These are phyloP conservation scores for Coregonus sp. DNA, from an alignment of 2,797 vertebrate genomes.

Conservation along the genomic window DNA sequence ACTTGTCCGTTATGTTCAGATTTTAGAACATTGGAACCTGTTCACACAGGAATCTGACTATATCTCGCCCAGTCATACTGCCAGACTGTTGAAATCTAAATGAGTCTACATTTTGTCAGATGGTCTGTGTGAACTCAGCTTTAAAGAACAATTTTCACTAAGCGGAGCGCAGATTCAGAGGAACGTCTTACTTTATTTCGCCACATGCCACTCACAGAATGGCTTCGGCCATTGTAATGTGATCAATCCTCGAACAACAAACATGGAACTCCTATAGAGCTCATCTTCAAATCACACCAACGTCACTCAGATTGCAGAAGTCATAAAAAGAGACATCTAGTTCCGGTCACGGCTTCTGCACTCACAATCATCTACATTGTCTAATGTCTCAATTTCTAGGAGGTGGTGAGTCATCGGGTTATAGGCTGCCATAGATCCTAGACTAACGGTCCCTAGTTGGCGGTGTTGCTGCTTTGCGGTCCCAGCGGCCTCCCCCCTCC, in stretches of 20 bases:
- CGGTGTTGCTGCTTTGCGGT: no score
- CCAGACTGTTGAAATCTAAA: not conserved
- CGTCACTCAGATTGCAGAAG: slow-evolving; percentile 47
- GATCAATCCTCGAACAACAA: no score
- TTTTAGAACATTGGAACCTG: not conserved
- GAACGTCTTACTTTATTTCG: not conserved
- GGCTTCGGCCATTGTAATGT: no score
- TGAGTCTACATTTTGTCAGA: not conserved
- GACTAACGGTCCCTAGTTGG: no score
- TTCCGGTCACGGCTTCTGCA: not conserved
- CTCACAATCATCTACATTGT: not conserved
- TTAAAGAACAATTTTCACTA: not conserved
- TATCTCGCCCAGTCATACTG: not conserved
- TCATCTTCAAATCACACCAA: not conserved
- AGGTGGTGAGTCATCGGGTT: no score
- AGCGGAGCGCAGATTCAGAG: not conserved
- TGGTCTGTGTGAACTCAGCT: not conserved
- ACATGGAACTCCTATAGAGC: slow-evolving; percentile 19
- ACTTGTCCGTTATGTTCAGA: not conserved
- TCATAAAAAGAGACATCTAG: slow-evolving; percentile 22
- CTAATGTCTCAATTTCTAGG: not conserved
- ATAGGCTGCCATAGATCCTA: slow-evolving; percentile 46
- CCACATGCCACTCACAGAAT: not conserved
- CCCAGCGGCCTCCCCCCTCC: no score
- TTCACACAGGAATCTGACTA: not conserved